Base-by-base conservation (phyloP, 2,888 invertebrate genomes). In the Drosophila vallismaia region DNA sequence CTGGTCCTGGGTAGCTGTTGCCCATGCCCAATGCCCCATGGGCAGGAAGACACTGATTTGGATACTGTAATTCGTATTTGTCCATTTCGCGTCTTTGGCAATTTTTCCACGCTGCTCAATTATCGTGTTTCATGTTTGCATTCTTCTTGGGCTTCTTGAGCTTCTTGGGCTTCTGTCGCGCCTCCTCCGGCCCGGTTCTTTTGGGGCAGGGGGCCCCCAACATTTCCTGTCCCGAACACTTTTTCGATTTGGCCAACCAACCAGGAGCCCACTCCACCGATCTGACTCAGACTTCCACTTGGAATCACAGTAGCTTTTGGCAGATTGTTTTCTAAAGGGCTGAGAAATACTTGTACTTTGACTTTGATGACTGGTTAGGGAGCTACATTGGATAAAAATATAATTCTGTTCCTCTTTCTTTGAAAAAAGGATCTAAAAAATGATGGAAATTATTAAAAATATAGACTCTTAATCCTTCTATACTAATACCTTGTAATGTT, bases 1-100 rank as follows among this genome's bases (percentile, higher is more conserved):
- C 48, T 51, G 78, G 40, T 28, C 26, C 66, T n/a, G 36, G 36
- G 36, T 36, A 36, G 36, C 58, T 28, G 56, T 57, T 12, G 49
- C 33, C 62, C 50, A 44, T 50, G 64, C 64, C 64, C 62, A 62
- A 44, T 50, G 64, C 64, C 64, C 66, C 64, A 36, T 64, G 69
- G 73, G 77, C 69, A 72, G 69, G 76, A 68, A 75, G 82, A 87
- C 87, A 86, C 87, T 88, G 88, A 88, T 88, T 86, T 88, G 86
- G 86, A 82, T 85, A 80, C 86, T 84, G 85, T 86, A 88, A 88
- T 88, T 84, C 88, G 88, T 83, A 88, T 86, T 88, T 88, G 85
- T 84, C 88, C 88, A 82, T 82, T 84, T 84, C 84, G 84, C 84
- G 88, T 84, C 84, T 81, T 79, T 81, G 76, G 79, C 87, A 86